Evolutionary conservation across 2,797 vertebrate genomes (phyloP).

Genomic region (Pseudomugil tenellus): DNA sequence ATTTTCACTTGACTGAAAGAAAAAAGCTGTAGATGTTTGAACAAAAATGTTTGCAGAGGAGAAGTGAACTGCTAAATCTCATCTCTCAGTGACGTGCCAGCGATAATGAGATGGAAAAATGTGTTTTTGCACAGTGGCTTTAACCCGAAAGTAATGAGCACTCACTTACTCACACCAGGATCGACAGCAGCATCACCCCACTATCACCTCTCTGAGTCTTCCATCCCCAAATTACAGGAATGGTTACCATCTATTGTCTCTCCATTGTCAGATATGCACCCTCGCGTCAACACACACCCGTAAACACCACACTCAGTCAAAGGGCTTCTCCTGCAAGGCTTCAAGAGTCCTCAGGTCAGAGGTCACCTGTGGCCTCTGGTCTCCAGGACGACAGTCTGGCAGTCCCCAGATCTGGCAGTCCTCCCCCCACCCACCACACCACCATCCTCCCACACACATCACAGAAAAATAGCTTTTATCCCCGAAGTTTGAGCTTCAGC

Average conservation of each 20-base stretch:
- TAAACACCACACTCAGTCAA: slow-evolving; percentile 56
- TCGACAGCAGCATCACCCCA: slow-evolving; percentile 26
- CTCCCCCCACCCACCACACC: slow-evolving; percentile 13
- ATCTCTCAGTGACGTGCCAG: slow-evolving; percentile 29
- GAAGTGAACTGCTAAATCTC: slow-evolving; percentile 1
- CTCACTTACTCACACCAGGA: slow-evolving; percentile 14
- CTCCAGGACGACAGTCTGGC: slow-evolving; percentile 79
- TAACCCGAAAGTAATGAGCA: slow-evolving; percentile 40
- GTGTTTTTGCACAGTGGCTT: slow-evolving; percentile 56
- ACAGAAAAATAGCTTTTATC: slow-evolving; percentile 72
- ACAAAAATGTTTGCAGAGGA: not conserved
- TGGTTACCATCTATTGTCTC: slow-evolving; percentile 50
- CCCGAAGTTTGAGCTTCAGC: slow-evolving; percentile 54
- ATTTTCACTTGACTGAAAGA: not conserved
- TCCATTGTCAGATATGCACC: slow-evolving; percentile 46
- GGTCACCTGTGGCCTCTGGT: slow-evolving; percentile 83
- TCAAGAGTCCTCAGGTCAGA: slow-evolving; percentile 71
- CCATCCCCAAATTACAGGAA: slow-evolving; percentile 46
- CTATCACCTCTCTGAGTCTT: slow-evolving; percentile 28
- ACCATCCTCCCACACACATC: slow-evolving; percentile 29
- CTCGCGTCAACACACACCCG: slow-evolving; percentile 55
- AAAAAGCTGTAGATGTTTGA: not conserved
- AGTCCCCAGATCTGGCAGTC: slow-evolving; percentile 66
- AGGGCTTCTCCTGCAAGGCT: slow-evolving; percentile 54
- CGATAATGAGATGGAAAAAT: slow-evolving; percentile 26